Base-by-base conservation (phyloP, 2,888 invertebrate species). In the Caenorhabditis sinica region DNA sequence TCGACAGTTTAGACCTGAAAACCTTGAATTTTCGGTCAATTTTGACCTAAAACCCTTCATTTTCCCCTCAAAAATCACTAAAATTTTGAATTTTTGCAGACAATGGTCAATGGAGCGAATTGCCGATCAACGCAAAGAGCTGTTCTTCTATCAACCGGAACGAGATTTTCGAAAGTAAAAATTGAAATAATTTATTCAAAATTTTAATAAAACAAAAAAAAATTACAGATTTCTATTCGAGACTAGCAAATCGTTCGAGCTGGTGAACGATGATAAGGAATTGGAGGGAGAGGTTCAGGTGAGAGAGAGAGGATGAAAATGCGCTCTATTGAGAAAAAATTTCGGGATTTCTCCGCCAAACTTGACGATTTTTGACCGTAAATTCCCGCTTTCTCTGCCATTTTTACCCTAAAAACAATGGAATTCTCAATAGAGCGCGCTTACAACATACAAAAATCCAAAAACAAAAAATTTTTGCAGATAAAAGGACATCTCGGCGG, bases 271-370 rank as follows among this genome's bases (percentile, higher is more conserved):
- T 25, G 77, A 83, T 20, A 72, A 73, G 13, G 83, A 83, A n/a
- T 56, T 83, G 30, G 83, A 83, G 51, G 83, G 83, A 5, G 77
- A 83, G 77, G 68, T 83, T n/a, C 77, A 83, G 65, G 83, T 73
- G 56, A 60, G 17, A 23, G 25, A 49, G 20, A n/a, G 36, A 36
- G 5, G 36, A 8, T 36, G 36, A 11, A 43, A 43, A 43, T 43
- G 43, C 43, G 43, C 43, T 43, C 43, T 43, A 45, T 45, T 13
- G 45, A 17, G 1, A 13, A 45, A 13, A 4, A 40, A 40, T 2
- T 40, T 40, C 13, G 40, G 13, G 40, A 9, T 40, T 40, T 40
- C 5, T 40, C 13, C n/a, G 40, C 9, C 11, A 13, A 13, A 13
- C 40, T 40, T 1, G 40, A 13, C 40, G 40, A 40, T 40, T 2